A percentile compares a stretch with the other conserved stretches of the same genome.
These are phyloP conservation scores for Tetragnatha montana DNA, from an alignment of 2,888 invertebrate genomes.

Conservation along the genomic window DNA sequence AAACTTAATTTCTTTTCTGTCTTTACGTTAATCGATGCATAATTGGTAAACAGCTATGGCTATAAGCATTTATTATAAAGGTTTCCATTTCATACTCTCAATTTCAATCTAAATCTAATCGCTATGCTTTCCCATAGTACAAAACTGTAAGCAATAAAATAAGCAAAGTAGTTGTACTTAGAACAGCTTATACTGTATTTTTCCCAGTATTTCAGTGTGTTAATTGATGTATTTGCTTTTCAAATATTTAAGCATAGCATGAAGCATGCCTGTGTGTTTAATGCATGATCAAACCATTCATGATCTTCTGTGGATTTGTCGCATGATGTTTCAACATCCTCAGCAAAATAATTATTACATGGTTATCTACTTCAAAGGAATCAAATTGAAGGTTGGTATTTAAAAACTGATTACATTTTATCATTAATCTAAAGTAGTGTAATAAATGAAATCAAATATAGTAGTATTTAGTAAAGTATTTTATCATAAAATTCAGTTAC, in stretches of 20 bases:
- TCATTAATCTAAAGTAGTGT: not conserved
- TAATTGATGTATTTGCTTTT: constrained; percentile 37
- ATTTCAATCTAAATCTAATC: too few relatives aligned
- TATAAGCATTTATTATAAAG: too few relatives aligned
- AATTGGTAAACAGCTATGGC: too few relatives aligned
- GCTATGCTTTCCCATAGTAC: too few relatives aligned
- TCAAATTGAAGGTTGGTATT: constrained; percentile 38
- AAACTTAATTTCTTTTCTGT: too few relatives aligned
- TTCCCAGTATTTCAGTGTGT: not conserved
- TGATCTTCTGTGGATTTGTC: constrained; percentile 13
- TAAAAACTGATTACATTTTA: not conserved
- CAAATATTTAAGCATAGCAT: constrained; percentile 56
- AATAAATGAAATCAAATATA: not conserved
- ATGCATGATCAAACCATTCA: constrained; percentile 50
- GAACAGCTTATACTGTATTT: not conserved
- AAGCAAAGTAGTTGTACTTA: not conserved
- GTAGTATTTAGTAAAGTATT: not conserved
- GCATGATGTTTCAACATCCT: constrained; percentile 1
- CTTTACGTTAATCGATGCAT: too few relatives aligned
- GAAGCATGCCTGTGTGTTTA: constrained; percentile 49
- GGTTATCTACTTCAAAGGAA: not conserved
- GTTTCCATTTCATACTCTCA: too few relatives aligned
- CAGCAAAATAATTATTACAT: not conserved
- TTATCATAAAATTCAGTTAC: not conserved
- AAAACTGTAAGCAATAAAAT: too few relatives aligned